Evolutionary conservation across 2,113 vertebrate genomes (phyloP).

Genomic region (Barbus barbus): DNA sequence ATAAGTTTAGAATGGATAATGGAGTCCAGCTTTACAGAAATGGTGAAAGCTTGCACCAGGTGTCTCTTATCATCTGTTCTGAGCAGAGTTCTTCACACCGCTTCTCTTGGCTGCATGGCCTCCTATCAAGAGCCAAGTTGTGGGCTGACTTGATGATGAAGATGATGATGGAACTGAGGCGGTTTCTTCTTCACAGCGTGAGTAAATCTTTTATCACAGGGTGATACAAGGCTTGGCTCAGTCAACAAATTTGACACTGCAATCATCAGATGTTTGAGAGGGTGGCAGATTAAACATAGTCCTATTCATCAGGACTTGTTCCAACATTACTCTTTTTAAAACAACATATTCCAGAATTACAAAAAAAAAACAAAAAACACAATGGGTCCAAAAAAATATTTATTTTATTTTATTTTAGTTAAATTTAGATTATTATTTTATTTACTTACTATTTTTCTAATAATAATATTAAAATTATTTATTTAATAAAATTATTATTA

Average conservation of each 20-base stretch:
- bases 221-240: not conserved
- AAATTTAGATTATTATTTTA: not conserved
- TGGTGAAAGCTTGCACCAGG: not conserved
- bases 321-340: not conserved
- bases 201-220: constrained; percentile 13
- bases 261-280: not conserved
- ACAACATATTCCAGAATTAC: not conserved
- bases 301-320: not conserved
- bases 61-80: not conserved
- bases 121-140: not conserved
- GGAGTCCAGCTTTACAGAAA: not conserved
- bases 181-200: not conserved
- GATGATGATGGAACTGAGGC: not conserved
- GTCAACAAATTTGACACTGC: not conserved
- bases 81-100: not conserved
- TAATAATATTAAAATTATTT: too few species aligned
- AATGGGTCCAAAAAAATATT: accelerated
- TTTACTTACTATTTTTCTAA: too few species aligned
- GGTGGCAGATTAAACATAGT: not conserved
- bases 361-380: not conserved
- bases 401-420: not conserved
- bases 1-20: not conserved
- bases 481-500: too few species aligned
- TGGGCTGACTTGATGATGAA: not conserved
- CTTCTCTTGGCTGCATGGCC: not conserved